Evolutionary conservation across 2,113 vertebrate species (phyloP).

Genomic region (Danionella cerebrum): DNA sequence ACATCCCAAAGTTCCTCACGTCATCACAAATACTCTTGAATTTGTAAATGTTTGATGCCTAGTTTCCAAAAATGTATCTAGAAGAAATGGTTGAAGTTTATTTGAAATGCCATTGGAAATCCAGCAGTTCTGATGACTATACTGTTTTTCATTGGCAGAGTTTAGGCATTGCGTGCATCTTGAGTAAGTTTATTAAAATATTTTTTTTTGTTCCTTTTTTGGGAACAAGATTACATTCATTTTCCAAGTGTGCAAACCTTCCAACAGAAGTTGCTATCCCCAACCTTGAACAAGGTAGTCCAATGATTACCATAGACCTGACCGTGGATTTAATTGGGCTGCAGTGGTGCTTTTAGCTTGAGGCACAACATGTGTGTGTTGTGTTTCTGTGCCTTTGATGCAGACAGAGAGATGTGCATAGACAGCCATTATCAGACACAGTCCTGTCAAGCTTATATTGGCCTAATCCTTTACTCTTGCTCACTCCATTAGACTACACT

Average conservation of each 20-base stretch:
- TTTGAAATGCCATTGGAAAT: conserved; percentile 9
- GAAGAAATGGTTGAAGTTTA: background rate
- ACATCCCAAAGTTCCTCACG: too few species aligned
- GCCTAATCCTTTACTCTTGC: conserved; percentile 32
- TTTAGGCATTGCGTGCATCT: conserved; percentile 5
- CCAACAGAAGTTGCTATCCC: conserved; percentile 66
- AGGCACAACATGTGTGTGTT: conserved; percentile 57
- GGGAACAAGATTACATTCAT: conserved; percentile 76
- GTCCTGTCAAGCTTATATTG: conserved; percentile 59
- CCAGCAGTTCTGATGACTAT: background rate
- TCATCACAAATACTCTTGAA: too few species aligned
- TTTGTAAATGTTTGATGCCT: too few species aligned
- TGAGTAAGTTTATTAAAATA: conserved; percentile 33
- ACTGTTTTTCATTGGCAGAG: conserved; percentile 14
- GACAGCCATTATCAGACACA: conserved; percentile 59
- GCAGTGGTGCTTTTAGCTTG: conserved; percentile 81
- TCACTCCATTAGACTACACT: conserved; percentile 31
- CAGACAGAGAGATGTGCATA: conserved; percentile 59
- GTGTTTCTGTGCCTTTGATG: conserved; percentile 55
- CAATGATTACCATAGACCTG: conserved; percentile 84
- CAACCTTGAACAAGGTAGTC: conserved; percentile 68
- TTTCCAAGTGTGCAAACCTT: conserved; percentile 72
- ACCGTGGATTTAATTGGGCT: conserved; percentile 99
- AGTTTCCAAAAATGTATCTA: too few species aligned
- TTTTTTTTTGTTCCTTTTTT: conserved; percentile 60